Evolutionary conservation across 1,140 invertebrate species (phyloP), one percentile per base, ranked within the genome.

Genomic region (Liolophura sinensis): DNA sequence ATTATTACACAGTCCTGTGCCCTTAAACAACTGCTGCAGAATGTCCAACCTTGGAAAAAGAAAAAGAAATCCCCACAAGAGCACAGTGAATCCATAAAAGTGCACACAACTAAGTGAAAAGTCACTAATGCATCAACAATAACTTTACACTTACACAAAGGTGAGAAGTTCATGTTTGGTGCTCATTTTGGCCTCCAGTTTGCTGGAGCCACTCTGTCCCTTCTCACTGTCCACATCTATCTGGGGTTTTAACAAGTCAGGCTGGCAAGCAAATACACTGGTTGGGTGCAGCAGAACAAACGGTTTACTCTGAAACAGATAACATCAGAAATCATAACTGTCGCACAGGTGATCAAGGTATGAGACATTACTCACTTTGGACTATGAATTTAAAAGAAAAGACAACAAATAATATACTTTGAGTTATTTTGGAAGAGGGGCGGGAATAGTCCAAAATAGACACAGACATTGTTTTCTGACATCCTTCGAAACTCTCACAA

Each of bases 281-380:
- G 92, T 94, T 0, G 96, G 96, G 83, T 98, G 95, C 1, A 98
- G 86, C 57, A 93, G 91, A 4, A 96, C 89, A 79, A 93, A 98
- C 0, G 93, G 91, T 81, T 98, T 98, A 25, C 89, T 79, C 82
- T 85, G 70, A 25, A 76, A 72, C 24, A 15, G 55, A 50, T 47
- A n/a, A 52, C 25, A 52, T 48, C n/a, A 48, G 27, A 24, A 62
- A 50, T n/a, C 18, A 40, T 25, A 46, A 46, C n/a, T n/a, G n/a
- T n/a, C n/a, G n/a, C n/a, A n/a, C n/a, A n/a, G n/a, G n/a, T n/a
- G n/a, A n/a, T n/a, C n/a, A n/a, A n/a, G n/a, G n/a, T n/a, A n/a
- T n/a, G n/a, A n/a, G n/a, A n/a, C n/a, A n/a, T n/a, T n/a, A n/a
- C n/a, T n/a, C n/a, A n/a, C n/a, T n/a, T n/a, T n/a, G n/a, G n/a